Evolutionary conservation across 2,888 invertebrate genomes (phyloP).

Genomic region (Cosmopolites sordidus): DNA sequence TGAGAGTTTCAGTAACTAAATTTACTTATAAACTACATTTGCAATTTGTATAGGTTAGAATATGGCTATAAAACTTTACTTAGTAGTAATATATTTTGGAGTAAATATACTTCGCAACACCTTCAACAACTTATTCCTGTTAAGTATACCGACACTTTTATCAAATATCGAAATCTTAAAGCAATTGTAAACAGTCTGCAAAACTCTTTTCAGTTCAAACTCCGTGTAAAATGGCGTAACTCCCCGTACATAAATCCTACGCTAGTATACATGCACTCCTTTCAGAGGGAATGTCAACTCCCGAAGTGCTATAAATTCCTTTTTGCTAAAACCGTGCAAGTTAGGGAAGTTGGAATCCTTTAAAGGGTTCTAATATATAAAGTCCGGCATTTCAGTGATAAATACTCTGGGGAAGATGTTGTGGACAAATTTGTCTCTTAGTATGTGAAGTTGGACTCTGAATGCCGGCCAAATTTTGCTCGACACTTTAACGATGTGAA

Average conservation of each 20-base stretch:
- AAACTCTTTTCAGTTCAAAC: constrained; percentile 11
- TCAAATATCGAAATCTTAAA: constrained; percentile 19
- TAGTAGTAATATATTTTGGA: too few relatives aligned
- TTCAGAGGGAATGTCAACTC: constrained; percentile 17
- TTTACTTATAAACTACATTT: too few relatives aligned
- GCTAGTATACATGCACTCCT: constrained; percentile 14
- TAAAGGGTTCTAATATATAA: constrained; percentile 27
- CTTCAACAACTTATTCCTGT: not conserved
- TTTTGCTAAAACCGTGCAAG: constrained; percentile 26
- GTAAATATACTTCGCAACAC: too few relatives aligned
- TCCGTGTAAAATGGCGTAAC: too few relatives aligned
- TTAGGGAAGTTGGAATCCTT: constrained; percentile 25
- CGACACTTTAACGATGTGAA: not conserved
- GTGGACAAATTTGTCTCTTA: constrained; percentile 22
- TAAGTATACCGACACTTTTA: constrained; percentile 7
- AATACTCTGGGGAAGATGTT: constrained; percentile 22
- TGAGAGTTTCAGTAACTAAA: too few relatives aligned
- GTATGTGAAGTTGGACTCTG: constrained; percentile 9
- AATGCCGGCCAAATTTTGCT: constrained; percentile 18
- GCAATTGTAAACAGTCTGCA: constrained; percentile 11
- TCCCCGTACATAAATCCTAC: constrained; percentile 16
- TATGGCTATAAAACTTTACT: too few relatives aligned
- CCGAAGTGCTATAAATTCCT: constrained; percentile 27
- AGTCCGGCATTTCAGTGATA: constrained; percentile 26
- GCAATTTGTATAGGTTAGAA: too few relatives aligned